Evolutionary conservation across 2,888 invertebrate genomes (phyloP).

Genomic region (Torymus texanus): DNA sequence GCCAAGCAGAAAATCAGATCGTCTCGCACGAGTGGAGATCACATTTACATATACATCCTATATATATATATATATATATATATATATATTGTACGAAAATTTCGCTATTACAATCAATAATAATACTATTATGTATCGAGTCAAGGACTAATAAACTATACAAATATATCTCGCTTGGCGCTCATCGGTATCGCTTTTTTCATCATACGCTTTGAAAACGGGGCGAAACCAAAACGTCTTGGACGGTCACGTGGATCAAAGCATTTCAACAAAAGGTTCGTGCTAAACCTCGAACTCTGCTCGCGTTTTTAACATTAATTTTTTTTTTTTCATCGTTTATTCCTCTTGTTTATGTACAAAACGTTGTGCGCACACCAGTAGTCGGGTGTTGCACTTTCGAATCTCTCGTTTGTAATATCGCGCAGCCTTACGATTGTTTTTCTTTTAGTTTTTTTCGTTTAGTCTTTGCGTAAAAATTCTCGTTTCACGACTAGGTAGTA

Average conservation of each 20-base stretch:
- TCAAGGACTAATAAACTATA: constrained; percentile 67
- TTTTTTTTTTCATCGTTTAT: constrained; percentile 3
- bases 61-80: constrained; percentile 36
- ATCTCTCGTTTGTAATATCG: constrained; percentile 16
- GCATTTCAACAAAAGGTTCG: constrained; percentile 51
- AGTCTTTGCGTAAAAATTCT: constrained; percentile 40
- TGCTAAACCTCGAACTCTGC: constrained; percentile 35
- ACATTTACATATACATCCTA: constrained; percentile 38
- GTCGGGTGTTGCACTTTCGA: background rate
- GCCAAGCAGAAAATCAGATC: constrained; percentile 28
- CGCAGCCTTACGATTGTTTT: constrained; percentile 15
- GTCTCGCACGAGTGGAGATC: constrained; percentile 45
- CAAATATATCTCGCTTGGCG: constrained; percentile 58
- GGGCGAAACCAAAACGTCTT: constrained; percentile 57
- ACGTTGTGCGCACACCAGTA: constrained; percentile 25
- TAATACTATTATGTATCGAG: constrained; percentile 50
- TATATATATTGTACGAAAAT: constrained; percentile 50
- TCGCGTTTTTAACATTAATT: constrained; percentile 4
- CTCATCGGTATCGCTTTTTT: constrained; percentile 17
- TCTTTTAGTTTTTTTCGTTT: constrained; percentile 1
- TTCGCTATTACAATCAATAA: constrained; percentile 50
- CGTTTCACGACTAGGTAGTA: constrained; percentile 42
- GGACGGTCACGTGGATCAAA: constrained; percentile 59
- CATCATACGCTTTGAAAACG: constrained; percentile 61
- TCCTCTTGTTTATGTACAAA: constrained; percentile 45